Conservation (phyloP, 2,113 vertebrate species). For the Addax nasomaculatus region DNA sequence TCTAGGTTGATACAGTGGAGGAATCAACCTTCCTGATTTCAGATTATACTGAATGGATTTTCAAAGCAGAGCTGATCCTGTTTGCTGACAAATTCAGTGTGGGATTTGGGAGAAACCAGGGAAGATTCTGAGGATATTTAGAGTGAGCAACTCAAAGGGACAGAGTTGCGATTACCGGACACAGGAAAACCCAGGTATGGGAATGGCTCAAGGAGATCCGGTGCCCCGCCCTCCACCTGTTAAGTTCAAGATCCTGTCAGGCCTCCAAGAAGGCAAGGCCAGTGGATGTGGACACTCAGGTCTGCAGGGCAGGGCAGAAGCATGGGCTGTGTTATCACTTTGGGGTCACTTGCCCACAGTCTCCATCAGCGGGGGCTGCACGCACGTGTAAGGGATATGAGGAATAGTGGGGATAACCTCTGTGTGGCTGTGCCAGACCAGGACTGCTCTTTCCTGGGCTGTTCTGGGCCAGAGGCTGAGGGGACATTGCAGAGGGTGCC, state of each 20-base stretch:
- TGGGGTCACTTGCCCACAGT: not conserved
- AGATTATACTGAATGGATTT: not conserved
- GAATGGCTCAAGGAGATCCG: not conserved
- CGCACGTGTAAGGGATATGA: fast-evolving
- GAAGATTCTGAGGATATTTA: not conserved
- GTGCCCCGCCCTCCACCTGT: fast-evolving
- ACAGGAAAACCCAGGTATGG: not conserved
- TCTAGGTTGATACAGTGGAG: not conserved
- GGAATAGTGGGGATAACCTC: not conserved
- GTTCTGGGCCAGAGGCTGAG: not conserved
- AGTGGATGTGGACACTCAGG: not conserved
- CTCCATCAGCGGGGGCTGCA: not conserved
- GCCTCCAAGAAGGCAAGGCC: not conserved
- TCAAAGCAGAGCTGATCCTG: not conserved
- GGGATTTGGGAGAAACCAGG: not conserved
- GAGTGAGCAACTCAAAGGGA: not conserved
- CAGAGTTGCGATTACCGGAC: not conserved
- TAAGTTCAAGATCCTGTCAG: not conserved
- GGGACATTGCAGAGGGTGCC: not conserved
- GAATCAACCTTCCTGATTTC: not conserved
- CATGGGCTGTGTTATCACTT: fast-evolving
- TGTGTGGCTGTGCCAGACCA: not conserved
- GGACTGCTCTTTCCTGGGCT: not conserved
- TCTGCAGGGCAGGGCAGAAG: not conserved
- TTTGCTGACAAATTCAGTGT: not conserved